phyloP scores from a whole-genome alignment of 2,113 vertebrate species.

The Oreotrochilus melanogaster region DNA sequence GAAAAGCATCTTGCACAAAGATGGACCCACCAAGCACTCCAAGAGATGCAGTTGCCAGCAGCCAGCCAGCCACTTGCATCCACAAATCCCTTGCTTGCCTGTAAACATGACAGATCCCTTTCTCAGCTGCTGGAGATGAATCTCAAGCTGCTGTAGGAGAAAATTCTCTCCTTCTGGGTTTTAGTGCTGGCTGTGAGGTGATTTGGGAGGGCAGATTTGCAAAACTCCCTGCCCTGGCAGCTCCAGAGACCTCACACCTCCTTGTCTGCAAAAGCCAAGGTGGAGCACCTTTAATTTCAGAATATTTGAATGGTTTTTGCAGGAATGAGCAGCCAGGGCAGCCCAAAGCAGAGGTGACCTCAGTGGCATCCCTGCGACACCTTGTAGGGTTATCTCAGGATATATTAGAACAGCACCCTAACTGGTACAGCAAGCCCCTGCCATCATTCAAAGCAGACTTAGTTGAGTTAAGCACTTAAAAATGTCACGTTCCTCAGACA shows the following conservation, averaged over 20 bases:
- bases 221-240: not conserved
- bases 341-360: not conserved
- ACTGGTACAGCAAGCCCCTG: not conserved
- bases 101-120: not conserved
- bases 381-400: not conserved
- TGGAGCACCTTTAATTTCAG: not conserved
- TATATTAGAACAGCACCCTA: not conserved
- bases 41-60: not conserved
- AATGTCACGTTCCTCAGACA: not conserved
- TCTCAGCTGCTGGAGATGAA: not conserved
- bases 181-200: not conserved
- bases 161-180: not conserved
- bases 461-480: not conserved
- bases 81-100: not conserved
- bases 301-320: not conserved
- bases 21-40: not conserved
- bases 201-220: not conserved
- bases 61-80: not conserved
- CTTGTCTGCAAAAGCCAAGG: not conserved
- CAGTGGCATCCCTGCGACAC: not conserved
- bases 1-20: conserved; percentile 28
- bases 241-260: not conserved
- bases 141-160: not conserved
- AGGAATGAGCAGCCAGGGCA: not conserved
- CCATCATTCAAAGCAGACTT: not conserved